Evolutionary conservation across 2,113 vertebrate species (phyloP), one percentile per base, ranked within the genome.

Genomic region (Theristicus caerulescens): DNA sequence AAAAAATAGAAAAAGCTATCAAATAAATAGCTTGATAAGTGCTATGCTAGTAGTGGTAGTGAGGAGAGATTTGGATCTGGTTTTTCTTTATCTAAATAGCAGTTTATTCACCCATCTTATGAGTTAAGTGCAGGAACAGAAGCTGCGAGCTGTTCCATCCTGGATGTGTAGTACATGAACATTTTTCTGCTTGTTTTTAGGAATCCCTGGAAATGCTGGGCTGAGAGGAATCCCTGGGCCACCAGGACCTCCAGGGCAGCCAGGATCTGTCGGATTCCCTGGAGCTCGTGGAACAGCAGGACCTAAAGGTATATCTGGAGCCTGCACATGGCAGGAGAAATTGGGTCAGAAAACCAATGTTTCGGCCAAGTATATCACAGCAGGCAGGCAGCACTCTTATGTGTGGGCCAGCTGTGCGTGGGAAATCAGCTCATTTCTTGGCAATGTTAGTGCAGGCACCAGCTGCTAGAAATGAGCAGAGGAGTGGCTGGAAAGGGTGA

Each of bases 181-280:
- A 38, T 74, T 82, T 38, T 77, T 47, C 64, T 77, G 12, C 19
- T 87, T 89, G 4, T 59, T 62, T 85, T 88, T 67, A 99, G 99
- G 99, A 61, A 81, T 98, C 52, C 97, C 97, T 66, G 99, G 99
- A 58, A 98, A 97, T 92, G 96, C 97, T 16, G 99, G 98, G 47
- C 77, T 74, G 21, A 98, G 97, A 86, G 99, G 99, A 96, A 93
- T 90, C 80, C 57, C 96, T 64, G 99, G 99, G 47, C 97, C 95
- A 86, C 98, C 98, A 44, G 99, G 99, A 83, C 96, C 86, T 49
- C 97, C 96, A 58, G 99, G 99, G 38, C 86, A 82, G 67, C 97
- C 98, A 71, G 99, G 99, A 31, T 2, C 94, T 42, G 94, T 97
- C 12, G 99, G 99, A 51, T 84, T 66, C 6, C 93, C 97, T 11